Base-by-base conservation (phyloP, 2,888 invertebrate species). In the Leptinotarsa tumamoca region DNA sequence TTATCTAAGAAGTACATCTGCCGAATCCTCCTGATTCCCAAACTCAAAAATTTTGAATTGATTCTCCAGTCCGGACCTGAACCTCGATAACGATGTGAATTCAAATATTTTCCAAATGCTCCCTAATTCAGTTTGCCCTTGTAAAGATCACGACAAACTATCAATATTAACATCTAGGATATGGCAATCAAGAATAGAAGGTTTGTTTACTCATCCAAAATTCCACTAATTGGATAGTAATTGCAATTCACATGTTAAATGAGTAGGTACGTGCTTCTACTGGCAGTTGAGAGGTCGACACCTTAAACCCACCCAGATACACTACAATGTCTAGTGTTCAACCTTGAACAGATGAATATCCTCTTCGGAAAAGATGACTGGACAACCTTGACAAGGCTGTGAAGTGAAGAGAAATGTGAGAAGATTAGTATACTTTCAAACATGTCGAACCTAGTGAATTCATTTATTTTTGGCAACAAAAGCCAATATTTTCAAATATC, bases 341-440 rank as follows among this genome's bases (percentile, higher is more conserved):
- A 68, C 74, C 74, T 75, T 75, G 74, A 52, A 10, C 17, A 17
- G 54, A 63, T 52, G 71, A 71, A 71, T 67, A 71, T 71, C 71
- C 68, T 63, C 33, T 54, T 71, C 33, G 52, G 58, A 75, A 54
- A 58, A 58, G 68, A 71, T 63, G 74, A 71, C 67, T 75, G 71
- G 74, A 67, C 74, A 75, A 68, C 74, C 74, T 75, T 75, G 74
- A 71, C 74, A 75, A 75, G 74, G 74, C 71, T 71, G 68, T 63
- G 71, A 56, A 71, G 74, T 58, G 70, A 63, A 71, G 74, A 75
- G 74, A 75, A 75, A 75, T 75, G 74, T 61, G 71, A 56, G 61
- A 71, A 54, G 56, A 70, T 69, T 56, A 70, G 52, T n/a, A 63
- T 63, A 63, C 63, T 74, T 69, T 61, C 58, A 66, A 67, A 70